Conservation (phyloP, 2,113 vertebrate species). For the Serilophus lunatus region DNA sequence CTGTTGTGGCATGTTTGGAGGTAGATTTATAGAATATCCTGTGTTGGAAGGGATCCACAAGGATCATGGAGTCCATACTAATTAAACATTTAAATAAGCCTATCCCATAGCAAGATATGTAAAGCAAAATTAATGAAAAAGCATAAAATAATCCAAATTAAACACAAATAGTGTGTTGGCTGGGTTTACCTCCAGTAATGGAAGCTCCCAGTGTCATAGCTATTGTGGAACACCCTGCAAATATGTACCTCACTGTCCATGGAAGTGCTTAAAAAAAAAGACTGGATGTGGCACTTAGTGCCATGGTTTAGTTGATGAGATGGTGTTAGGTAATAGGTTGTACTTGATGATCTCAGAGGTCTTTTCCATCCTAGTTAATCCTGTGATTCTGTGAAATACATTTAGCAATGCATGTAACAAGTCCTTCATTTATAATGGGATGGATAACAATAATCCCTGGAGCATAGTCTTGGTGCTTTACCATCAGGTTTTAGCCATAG, state of each 20-base stretch:
- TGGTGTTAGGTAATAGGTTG: too few species aligned
- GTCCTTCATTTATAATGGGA: neutral
- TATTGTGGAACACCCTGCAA: neutral
- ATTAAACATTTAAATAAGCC: neutral
- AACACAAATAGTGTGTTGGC: neutral
- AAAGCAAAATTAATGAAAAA: neutral
- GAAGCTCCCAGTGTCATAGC: neutral
- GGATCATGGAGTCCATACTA: neutral
- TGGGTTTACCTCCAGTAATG: neutral
- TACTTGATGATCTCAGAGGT: too few species aligned
- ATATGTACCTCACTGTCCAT: too few species aligned
- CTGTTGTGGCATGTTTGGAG: rapidly evolving
- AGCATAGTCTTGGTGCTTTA: neutral
- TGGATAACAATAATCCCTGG: neutral
- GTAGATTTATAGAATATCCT: neutral
- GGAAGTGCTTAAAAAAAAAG: too few species aligned
- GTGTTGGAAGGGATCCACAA: neutral
- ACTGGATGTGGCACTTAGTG: too few species aligned
- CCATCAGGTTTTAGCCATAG: neutral
- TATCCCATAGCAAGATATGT: neutral
- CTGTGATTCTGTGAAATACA: too few species aligned
- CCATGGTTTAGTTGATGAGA: too few species aligned
- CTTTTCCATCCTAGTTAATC: too few species aligned
- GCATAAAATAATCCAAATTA: neutral
- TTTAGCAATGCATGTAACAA: neutral